A percentile compares a stretch with the other conserved stretches of the same genome.
Evolutionary conservation across 2,113 vertebrate species (phyloP).

Genomic region (Variabilichromis moorii): DNA sequence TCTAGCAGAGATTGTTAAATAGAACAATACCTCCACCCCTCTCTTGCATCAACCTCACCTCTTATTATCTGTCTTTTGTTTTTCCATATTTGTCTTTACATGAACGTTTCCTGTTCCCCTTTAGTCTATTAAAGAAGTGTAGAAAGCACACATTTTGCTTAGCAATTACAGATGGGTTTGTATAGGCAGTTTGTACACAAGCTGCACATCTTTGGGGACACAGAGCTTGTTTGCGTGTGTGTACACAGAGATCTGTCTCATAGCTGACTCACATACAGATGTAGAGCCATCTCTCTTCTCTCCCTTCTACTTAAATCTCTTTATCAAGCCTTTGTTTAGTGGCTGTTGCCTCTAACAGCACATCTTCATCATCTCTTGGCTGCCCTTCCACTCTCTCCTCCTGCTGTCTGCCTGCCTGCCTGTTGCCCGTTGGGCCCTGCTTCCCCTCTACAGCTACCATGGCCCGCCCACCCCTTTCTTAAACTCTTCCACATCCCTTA

Average conservation of each 20-base stretch:
- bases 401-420: constrained; percentile 25
- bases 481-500: constrained; percentile 51
- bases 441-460: not conserved
- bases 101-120: not conserved
- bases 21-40: constrained; percentile 14
- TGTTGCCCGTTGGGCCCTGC: constrained; percentile 4
- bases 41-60: not conserved
- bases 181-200: not conserved
- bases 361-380: constrained; percentile 3
- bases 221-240: not conserved
- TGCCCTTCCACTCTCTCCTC: not conserved
- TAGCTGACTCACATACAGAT: not conserved
- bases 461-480: constrained; percentile 1
- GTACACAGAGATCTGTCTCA: not conserved
- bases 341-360: not conserved
- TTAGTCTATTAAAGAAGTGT: not conserved
- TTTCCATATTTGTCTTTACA: not conserved
- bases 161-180: not conserved
- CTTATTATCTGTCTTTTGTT: not conserved
- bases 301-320: not conserved
- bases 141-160: not conserved
- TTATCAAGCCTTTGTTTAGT: not conserved
- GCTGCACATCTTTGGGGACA: not conserved
- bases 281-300: not conserved
- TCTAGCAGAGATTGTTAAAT: constrained; percentile 6